Percentiles rank a stretch among this genome's conserved stretches.
phyloP scores from a whole-genome alignment of 1,140 invertebrate genomes.

The Lysiphlebus fabarum region DNA sequence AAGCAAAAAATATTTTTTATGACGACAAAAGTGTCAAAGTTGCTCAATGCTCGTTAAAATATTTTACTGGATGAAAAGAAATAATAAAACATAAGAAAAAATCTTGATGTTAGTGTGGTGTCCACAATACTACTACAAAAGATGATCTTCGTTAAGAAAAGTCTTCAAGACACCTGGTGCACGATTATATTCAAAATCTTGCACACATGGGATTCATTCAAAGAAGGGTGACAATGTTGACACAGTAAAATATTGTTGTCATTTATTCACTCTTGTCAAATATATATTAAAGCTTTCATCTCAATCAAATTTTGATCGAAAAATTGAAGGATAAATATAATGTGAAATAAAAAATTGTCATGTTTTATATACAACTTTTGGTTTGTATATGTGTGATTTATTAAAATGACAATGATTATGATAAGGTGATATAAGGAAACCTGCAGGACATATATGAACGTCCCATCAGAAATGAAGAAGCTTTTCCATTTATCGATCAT shows the following conservation, averaged over 20 bases:
- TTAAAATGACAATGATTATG: neutral
- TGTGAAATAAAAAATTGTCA: neutral
- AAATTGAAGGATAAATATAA: neutral
- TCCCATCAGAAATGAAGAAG: constrained; percentile 7
- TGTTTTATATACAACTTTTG: too few species aligned
- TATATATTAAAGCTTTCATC: neutral
- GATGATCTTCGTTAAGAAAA: constrained; percentile 45
- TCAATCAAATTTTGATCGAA: too few species aligned
- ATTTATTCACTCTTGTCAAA: constrained; percentile 9
- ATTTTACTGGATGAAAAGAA: constrained; percentile 14
- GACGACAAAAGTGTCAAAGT: constrained; percentile 23
- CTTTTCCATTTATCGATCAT: constrained; percentile 1
- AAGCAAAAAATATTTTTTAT: constrained; percentile 38
- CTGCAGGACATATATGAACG: neutral
- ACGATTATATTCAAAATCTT: constrained; percentile 38
- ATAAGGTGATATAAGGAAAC: neutral
- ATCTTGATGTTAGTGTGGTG: neutral
- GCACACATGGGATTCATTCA: constrained; percentile 32
- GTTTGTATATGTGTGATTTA: neutral
- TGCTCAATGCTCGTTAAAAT: constrained; percentile 39
- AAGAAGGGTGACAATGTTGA: constrained; percentile 10
- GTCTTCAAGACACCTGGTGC: constrained; percentile 46
- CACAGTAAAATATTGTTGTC: constrained; percentile 11
- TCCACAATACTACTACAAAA: constrained; percentile 16
- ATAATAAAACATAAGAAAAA: constrained; percentile 7